Evolutionary conservation across 2,113 vertebrate genomes (phyloP), one percentile per base, ranked within the genome.

Genomic region (Erythrocercus mccallii): DNA sequence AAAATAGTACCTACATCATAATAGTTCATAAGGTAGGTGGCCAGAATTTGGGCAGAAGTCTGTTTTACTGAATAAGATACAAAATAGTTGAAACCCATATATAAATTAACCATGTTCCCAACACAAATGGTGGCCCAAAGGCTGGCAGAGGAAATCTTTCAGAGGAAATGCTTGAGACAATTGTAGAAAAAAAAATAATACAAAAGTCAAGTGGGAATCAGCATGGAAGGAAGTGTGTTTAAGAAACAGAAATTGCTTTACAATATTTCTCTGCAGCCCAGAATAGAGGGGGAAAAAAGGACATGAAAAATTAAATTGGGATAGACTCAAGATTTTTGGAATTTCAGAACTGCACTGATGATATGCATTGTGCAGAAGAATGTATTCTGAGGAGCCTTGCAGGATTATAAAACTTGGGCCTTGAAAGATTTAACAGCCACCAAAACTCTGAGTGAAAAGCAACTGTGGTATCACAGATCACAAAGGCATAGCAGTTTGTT

Each of bases 401-500:
- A 58, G 33, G 54, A 92, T 66, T 53, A 68, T 53, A 91, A 94
- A 92, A 86, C 35, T 48, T 38, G 28, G 38, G 38, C 24, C 47
- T 40, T 24, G 15, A 50, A 92, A 71, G 31, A 90, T 37, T 70
- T 74, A 83, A 58, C 69, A 91, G 86, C 27, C 73, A 71, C 10
- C 65, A 89, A 87, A 88, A 31, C 69, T 62, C 58, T 0, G 5
- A 77, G 45, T 24, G 85, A 86, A 93, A 93, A 90, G 53, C 69
- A 89, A 91, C 73, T 78, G 86, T 37, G 88, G 20, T 60, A 92
- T 60, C 77, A 58, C 44, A 71, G 77, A 91, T 88, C 88, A 88
- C 86, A 90, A 92, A 97, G 91, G 40, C 83, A 64, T 73, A 86
- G 88, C 86, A 92, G 88, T 60, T 94, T 78, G 92, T 58, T 84